Evolutionary conservation across 2,113 vertebrate genomes (phyloP), one percentile per base, ranked within the genome.

Genomic region (Dipodomys spectabilis): DNA sequence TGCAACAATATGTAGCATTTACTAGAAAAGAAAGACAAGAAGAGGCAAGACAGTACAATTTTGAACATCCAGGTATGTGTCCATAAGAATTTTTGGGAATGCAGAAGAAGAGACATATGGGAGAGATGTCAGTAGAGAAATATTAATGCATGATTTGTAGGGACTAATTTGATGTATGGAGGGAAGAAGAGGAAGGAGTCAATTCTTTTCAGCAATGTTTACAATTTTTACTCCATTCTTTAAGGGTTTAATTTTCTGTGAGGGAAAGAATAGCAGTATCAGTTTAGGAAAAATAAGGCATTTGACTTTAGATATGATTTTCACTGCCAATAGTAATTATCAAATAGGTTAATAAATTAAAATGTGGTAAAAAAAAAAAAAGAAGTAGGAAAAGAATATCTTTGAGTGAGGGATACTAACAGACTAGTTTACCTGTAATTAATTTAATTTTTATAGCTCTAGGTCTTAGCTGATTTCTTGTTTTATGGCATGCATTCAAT

Each of bases 241-340:
- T 84, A 65, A 85, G 20, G 74, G 74, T 91, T 96, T 91, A 79
- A 69, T 74, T 93, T 25, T 73, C 15, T 49, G 11, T 85, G 73
- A 95, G 82, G 57, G 2, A 65, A 92, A 92, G 32, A 92, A 35
- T 49, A 82, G 4, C 32, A 57, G 15, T 53, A 73, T 95, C 9
- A 88, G 35, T 87, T 88, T 73, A 85, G 35, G 30, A 74, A 94
- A 85, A 44, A 32, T 28, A 65, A 68, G 84, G 35, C 39, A 16
- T 88, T 69, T 96, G 39, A 75, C 67, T 79, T 91, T 91, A 32
- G 57, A 83, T 32, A 83, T 67, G 44, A 57, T 64, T 92, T 82
- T 82, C n/a, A 86, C 35, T 83, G 72, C 90, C 75, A 87, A 53
- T 92, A 80, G 86, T 87, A 45, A 23, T 90, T 94, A 92, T 86